Conservation (phyloP, 2,113 vertebrate genomes). For the Bagarius yarrelli region DNA sequence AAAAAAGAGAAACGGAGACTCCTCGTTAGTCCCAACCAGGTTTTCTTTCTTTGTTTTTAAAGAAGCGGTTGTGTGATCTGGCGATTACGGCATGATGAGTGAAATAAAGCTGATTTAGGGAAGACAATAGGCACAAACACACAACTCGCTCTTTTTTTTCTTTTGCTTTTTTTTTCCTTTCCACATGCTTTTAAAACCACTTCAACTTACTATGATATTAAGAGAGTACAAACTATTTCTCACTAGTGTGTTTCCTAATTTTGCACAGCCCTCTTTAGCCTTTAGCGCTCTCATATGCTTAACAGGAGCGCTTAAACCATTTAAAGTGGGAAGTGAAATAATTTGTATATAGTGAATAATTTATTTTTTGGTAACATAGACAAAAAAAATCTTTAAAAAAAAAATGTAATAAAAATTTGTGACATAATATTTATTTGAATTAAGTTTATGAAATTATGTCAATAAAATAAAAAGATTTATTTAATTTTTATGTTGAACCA, state of each 20-base stretch:
- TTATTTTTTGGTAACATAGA: too few species aligned
- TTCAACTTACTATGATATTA: not conserved
- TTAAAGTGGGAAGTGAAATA: not conserved
- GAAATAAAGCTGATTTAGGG: slow-evolving; percentile 50
- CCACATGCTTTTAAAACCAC: not conserved
- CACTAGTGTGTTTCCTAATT: not conserved
- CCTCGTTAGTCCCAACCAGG: slow-evolving; percentile 14
- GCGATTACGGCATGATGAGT: slow-evolving; percentile 42
- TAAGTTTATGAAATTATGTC: too few species aligned
- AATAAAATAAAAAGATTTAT: too few species aligned
- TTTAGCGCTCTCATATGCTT: not conserved
- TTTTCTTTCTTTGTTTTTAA: slow-evolving; percentile 28
- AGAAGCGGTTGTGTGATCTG: slow-evolving; percentile 48
- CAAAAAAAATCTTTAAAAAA: not conserved
- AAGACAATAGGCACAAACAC: slow-evolving; percentile 46
- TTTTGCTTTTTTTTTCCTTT: not conserved
- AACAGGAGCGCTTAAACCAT: not conserved
- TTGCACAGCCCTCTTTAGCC: not conserved
- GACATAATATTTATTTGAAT: too few species aligned
- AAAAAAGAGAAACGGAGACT: slow-evolving; percentile 26
- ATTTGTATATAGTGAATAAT: not conserved
- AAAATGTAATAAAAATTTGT: not conserved
- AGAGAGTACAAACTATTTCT: not conserved
- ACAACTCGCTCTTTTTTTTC: slow-evolving; percentile 22
- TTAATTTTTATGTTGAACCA: too few species aligned